Conservation (phyloP, 2,113 vertebrate species). For the Nycticryphes semicollaris region DNA sequence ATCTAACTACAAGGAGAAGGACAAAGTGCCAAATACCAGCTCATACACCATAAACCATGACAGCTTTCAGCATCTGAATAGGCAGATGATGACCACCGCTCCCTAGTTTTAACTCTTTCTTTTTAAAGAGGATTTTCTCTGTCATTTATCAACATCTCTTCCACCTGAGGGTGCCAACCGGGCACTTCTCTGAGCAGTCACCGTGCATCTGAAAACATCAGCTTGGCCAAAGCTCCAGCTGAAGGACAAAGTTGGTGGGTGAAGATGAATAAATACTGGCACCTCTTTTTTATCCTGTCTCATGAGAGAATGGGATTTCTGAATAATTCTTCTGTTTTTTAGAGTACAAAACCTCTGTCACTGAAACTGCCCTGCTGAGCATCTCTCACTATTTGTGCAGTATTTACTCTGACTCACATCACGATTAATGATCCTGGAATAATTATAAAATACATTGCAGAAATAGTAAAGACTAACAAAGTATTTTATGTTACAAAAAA, state of each 20-base stretch:
- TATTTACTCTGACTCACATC: background rate
- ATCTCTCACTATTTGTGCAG: background rate
- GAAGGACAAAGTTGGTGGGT: background rate
- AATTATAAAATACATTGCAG: background rate
- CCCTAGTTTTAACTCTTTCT: background rate
- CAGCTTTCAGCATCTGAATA: background rate
- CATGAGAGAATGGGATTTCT: background rate
- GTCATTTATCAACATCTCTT: background rate
- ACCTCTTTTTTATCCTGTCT: background rate
- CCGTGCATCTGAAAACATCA: background rate
- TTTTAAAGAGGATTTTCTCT: background rate
- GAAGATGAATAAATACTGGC: background rate
- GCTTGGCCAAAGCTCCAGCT: background rate
- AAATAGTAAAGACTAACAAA: background rate
- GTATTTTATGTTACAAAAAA: background rate
- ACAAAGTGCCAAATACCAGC: background rate
- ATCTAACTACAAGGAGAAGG: background rate
- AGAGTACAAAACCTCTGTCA: background rate
- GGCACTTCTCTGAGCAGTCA: background rate
- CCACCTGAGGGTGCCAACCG: background rate
- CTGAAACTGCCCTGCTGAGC: background rate
- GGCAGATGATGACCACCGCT: background rate
- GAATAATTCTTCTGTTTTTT: background rate
- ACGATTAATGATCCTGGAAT: background rate
- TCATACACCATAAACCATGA: accelerated